A percentile compares a stretch with the other conserved stretches of the same genome.
These are phyloP conservation scores for Aptenodytes patagonicus DNA, from an alignment of 2,113 vertebrate species.

Conservation along the genomic window DNA sequence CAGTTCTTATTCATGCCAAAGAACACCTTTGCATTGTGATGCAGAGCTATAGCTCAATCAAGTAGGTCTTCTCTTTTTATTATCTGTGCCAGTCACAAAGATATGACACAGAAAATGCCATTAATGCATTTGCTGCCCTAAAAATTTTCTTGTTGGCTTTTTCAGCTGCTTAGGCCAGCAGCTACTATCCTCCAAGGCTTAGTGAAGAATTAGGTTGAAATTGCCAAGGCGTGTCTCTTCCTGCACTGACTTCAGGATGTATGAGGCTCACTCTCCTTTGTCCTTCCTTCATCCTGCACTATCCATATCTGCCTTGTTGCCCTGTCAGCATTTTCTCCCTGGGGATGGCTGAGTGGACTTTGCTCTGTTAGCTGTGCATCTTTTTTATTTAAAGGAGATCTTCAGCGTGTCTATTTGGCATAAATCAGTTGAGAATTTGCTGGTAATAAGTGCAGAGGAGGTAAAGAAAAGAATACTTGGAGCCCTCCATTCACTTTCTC, in stretches of 20 bases:
- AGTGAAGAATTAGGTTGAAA: conserved; percentile 11
- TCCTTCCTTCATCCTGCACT: neutral
- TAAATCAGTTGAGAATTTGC: neutral
- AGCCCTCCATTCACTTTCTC: accelerated
- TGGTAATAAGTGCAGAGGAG: neutral
- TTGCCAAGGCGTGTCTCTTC: neutral
- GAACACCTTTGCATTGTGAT: neutral
- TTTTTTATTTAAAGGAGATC: neutral
- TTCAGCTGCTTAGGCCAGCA: neutral
- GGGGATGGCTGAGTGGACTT: neutral
- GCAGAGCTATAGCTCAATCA: neutral
- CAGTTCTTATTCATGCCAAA: neutral
- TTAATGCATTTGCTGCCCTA: neutral
- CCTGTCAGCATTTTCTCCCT: neutral
- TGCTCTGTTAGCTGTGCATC: neutral
- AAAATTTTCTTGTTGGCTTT: neutral
- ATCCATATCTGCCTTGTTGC: neutral
- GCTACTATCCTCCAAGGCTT: neutral
- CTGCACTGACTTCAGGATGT: neutral
- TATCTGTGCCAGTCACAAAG: neutral
- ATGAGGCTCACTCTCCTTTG: neutral
- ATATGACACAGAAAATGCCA: neutral
- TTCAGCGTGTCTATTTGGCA: neutral
- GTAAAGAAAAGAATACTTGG: neutral
- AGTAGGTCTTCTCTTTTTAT: neutral